phyloP scores from a whole-genome alignment of 2,888 invertebrate species.

The Ennomos fuscantarius region DNA sequence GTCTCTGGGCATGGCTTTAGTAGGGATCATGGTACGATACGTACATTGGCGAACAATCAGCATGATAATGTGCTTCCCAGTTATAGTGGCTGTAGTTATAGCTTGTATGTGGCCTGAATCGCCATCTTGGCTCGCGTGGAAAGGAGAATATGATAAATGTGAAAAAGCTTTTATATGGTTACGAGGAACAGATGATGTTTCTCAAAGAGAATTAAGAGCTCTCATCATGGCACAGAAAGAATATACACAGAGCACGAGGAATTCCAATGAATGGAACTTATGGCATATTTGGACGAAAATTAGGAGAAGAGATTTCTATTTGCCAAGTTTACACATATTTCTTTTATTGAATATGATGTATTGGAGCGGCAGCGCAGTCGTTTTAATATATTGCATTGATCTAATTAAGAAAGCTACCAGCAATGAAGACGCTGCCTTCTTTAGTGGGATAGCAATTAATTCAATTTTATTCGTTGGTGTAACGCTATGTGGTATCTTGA shows the following conservation, averaged over 20 bases:
- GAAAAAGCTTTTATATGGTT: slow-evolving; percentile 34
- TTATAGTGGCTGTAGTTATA: slow-evolving; percentile 21
- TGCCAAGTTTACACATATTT: slow-evolving; percentile 38
- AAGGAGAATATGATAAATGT: slow-evolving; percentile 32
- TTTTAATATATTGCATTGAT: slow-evolving; percentile 37
- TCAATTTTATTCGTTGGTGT: slow-evolving; percentile 25
- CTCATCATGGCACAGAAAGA: slow-evolving; percentile 32
- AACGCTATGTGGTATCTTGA: slow-evolving; percentile 18
- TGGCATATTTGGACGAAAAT: slow-evolving; percentile 15
- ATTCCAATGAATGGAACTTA: slow-evolving; percentile 7
- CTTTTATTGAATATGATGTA: slow-evolving; percentile 34
- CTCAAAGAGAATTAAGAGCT: slow-evolving; percentile 29
- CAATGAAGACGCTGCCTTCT: slow-evolving; percentile 30
- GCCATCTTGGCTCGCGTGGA: slow-evolving; percentile 38
- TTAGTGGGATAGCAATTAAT: slow-evolving; percentile 25
- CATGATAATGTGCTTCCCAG: slow-evolving; percentile 24
- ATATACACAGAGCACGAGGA: not conserved
- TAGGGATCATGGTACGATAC: slow-evolving; percentile 18
- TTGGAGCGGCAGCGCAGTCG: slow-evolving; percentile 36
- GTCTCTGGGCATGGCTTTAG: slow-evolving; percentile 19
- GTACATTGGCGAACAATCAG: slow-evolving; percentile 31
- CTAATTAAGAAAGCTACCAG: slow-evolving; percentile 32
- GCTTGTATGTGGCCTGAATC: slow-evolving; percentile 37
- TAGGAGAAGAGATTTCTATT: slow-evolving; percentile 37
- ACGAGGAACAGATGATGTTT: slow-evolving; percentile 30